Conservation (phyloP, 2,113 vertebrate genomes). For the Pteruthius melanotis region DNA sequence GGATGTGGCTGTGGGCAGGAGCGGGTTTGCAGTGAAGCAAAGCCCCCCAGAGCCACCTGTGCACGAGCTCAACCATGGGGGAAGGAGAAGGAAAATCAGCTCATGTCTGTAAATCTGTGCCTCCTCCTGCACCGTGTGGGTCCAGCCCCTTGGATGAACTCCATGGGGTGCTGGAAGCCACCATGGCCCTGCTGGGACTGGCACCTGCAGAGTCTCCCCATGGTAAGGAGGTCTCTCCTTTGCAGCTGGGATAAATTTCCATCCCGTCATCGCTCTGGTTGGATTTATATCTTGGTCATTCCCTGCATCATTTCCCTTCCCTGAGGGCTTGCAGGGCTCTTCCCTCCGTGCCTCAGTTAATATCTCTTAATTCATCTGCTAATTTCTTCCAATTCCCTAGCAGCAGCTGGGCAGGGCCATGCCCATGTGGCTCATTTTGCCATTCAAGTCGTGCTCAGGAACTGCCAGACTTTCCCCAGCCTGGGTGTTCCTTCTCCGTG, state of each 20-base stretch:
- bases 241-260: neutral
- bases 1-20: neutral
- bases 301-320: neutral
- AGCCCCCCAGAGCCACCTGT: accelerated
- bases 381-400: neutral
- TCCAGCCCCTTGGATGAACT: neutral
- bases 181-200: accelerated
- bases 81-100: neutral
- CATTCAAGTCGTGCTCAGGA: accelerated
- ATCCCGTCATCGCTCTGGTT: neutral
- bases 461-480: neutral
- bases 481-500: neutral
- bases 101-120: neutral
- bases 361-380: neutral
- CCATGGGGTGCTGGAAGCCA: accelerated
- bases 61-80: accelerated
- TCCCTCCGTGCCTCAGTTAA: neutral
- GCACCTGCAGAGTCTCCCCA: neutral
- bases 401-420: neutral
- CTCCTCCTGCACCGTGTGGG: neutral
- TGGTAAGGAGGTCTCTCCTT: neutral
- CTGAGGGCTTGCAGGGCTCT: neutral
- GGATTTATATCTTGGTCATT: neutral
- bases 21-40: neutral
- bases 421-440: neutral